phyloP scores from a whole-genome alignment of 1,140 invertebrate species.

The Oryzaephilus surinamensis region DNA sequence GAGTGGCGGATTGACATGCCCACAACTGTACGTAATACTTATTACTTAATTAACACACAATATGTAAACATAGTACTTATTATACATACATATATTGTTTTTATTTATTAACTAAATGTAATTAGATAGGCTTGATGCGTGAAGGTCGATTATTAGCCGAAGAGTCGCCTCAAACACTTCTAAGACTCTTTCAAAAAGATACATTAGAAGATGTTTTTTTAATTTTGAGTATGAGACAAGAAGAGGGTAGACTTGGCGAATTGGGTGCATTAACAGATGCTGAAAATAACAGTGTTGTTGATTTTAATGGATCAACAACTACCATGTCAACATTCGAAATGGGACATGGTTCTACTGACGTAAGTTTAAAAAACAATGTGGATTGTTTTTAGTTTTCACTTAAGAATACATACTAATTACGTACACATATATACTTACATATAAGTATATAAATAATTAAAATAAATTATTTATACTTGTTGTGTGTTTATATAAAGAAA shows the following conservation, averaged over 20 bases:
- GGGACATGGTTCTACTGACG: slow-evolving; percentile 15
- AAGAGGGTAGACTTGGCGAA: slow-evolving; percentile 26
- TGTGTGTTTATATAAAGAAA: too few species aligned
- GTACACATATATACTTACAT: too few species aligned
- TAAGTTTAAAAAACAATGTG: too few species aligned
- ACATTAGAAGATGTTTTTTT: slow-evolving; percentile 67
- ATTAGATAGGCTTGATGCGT: slow-evolving; percentile 80
- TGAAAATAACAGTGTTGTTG: slow-evolving; percentile 5
- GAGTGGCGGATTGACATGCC: too few species aligned
- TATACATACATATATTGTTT: too few species aligned
- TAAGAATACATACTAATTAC: too few species aligned
- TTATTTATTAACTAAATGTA: too few species aligned
- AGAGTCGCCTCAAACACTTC: slow-evolving; percentile 59
- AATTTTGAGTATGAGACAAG: slow-evolving; percentile 53
- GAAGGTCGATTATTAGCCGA: slow-evolving; percentile 77
- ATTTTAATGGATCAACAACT: slow-evolving; percentile 6
- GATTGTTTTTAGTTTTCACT: too few species aligned
- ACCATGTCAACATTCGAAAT: slow-evolving; percentile 15
- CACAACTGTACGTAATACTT: neutral
- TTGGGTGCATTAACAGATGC: neutral
- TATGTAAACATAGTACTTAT: too few species aligned
- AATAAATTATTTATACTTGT: too few species aligned
- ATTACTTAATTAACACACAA: neutral
- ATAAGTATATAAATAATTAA: too few species aligned
- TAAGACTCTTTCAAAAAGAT: slow-evolving; percentile 50